phyloP scores from a whole-genome alignment of 2,113 vertebrate genomes.

The Semnornis frantzii region DNA sequence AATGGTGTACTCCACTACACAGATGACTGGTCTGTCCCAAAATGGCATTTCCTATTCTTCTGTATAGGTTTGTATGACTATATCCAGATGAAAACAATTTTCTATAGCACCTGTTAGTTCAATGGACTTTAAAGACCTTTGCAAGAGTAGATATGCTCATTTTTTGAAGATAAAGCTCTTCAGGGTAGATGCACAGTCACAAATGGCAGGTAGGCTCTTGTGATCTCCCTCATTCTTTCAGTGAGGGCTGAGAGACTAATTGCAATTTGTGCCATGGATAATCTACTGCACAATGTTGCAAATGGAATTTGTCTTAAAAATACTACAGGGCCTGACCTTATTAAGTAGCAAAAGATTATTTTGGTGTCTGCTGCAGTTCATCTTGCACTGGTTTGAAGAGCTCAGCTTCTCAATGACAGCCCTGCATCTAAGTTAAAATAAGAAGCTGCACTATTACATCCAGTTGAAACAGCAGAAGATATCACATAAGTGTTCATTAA shows the following conservation, averaged over 20 bases:
- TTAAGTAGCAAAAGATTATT: constrained; percentile 33
- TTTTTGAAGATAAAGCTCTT: background rate
- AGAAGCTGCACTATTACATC: background rate
- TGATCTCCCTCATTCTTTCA: background rate
- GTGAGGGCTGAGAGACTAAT: background rate
- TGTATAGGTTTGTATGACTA: background rate
- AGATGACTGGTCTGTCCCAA: background rate
- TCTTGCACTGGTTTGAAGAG: background rate
- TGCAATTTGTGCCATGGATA: background rate
- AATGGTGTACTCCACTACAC: background rate
- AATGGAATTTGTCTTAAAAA: constrained; percentile 18
- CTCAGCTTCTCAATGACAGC: constrained; percentile 9
- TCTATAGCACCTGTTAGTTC: background rate
- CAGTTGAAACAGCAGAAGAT: background rate
- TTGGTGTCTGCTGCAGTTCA: background rate
- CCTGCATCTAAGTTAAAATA: background rate
- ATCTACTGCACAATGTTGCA: background rate
- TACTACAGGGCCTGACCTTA: constrained; percentile 11
- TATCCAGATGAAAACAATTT: background rate
- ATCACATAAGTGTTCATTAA: background rate
- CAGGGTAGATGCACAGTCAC: background rate
- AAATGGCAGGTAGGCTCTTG: background rate
- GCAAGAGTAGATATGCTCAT: background rate
- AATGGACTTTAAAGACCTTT: background rate
- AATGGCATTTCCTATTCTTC: background rate